Conservation (phyloP, 2,113 vertebrate species). For the Meles meles region DNA sequence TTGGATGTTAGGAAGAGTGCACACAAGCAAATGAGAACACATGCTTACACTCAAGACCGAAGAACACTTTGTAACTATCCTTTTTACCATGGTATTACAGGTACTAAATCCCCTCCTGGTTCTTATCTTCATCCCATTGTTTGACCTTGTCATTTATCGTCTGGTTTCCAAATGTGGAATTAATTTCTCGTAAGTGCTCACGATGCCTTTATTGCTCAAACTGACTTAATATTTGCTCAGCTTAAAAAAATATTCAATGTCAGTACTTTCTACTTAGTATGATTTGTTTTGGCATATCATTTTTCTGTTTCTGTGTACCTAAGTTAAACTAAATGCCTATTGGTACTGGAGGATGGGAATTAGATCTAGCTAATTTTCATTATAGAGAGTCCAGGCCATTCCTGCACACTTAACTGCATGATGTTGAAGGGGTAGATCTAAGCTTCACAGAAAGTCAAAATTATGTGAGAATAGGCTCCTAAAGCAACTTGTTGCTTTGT, state of each 20-base stretch:
- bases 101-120: constrained; percentile 96
- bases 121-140: constrained; percentile 93
- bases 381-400: neutral
- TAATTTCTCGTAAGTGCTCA: constrained; percentile 92
- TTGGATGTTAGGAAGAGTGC: neutral
- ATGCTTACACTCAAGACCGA: neutral
- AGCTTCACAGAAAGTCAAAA: neutral
- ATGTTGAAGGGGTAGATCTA: neutral
- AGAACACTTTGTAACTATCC: neutral
- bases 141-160: constrained; percentile 94
- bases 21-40: neutral
- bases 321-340: neutral
- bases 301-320: neutral
- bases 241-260: constrained; percentile 26
- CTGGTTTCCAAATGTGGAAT: constrained; percentile 89
- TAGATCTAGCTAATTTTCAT: neutral
- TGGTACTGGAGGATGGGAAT: neutral
- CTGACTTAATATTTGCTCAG: neutral
- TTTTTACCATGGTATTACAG: constrained; percentile 83
- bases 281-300: neutral
- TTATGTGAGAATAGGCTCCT: neutral
- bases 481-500: neutral
- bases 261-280: neutral
- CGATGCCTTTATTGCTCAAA: neutral
- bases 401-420: neutral